A percentile compares a stretch with the other conserved stretches of the same genome.
Evolutionary conservation across 2,113 vertebrate species (phyloP).

Genomic region (Myocastor coypus): DNA sequence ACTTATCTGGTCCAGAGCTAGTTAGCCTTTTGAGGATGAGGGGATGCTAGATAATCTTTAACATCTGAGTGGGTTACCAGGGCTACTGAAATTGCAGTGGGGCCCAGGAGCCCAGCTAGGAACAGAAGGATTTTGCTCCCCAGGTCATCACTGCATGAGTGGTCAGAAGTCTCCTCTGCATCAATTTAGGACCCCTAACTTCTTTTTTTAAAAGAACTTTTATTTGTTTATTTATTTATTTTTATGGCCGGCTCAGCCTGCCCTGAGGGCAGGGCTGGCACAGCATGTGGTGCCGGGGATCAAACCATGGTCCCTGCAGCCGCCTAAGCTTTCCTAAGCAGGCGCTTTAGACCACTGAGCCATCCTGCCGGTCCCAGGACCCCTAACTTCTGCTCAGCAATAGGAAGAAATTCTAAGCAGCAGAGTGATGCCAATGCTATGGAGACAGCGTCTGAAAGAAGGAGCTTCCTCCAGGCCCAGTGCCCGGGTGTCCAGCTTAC

Average conservation of each 20-base stretch:
- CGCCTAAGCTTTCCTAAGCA: too few relatives aligned
- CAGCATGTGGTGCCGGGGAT: too few relatives aligned
- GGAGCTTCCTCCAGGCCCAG: not conserved
- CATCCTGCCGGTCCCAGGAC: too few relatives aligned
- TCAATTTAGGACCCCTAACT: too few relatives aligned
- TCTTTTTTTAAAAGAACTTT: too few relatives aligned
- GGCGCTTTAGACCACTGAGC: too few relatives aligned
- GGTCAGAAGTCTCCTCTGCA: not conserved
- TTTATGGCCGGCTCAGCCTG: too few relatives aligned
- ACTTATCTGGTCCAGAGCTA: not conserved
- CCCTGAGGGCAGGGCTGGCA: too few relatives aligned
- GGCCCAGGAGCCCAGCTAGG: not conserved
- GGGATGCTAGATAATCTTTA: not conserved
- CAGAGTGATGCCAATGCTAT: not conserved
- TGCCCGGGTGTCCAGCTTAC: slow-evolving; percentile 29
- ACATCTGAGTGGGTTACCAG: not conserved
- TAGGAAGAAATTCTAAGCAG: not conserved
- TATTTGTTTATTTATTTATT: too few relatives aligned
- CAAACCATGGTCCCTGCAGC: too few relatives aligned
- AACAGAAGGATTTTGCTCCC: not conserved
- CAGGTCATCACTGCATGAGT: not conserved
- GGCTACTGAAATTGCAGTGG: not conserved
- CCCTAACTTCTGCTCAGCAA: not conserved
- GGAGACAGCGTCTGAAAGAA: not conserved
- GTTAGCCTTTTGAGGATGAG: not conserved